Percentiles rank a stretch among this genome's conserved stretches.
phyloP scores from a whole-genome alignment of 2,113 vertebrate species.

The Neopipo cinnamomea region DNA sequence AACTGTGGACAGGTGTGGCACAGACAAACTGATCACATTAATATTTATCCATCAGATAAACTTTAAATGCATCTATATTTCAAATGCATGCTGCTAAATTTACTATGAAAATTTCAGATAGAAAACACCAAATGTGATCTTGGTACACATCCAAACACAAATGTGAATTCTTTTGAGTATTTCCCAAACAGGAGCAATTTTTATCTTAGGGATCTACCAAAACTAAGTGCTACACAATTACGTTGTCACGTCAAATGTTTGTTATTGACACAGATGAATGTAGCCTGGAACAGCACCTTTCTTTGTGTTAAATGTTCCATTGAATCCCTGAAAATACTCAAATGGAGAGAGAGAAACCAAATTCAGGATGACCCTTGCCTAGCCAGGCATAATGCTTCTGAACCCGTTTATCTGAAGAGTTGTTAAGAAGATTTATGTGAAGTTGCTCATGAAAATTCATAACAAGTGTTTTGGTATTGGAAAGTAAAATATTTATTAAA shows the following conservation, averaged over 20 bases:
- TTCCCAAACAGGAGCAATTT: slow-evolving; percentile 12
- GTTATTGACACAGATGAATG: not conserved
- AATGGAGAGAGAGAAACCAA: slow-evolving; percentile 25
- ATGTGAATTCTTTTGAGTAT: slow-evolving; percentile 41
- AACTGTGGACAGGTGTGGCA: not conserved
- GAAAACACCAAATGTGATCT: slow-evolving; percentile 56
- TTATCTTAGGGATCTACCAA: not conserved
- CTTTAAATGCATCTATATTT: not conserved
- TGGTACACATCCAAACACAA: slow-evolving; percentile 53
- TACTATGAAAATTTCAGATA: slow-evolving; percentile 34
- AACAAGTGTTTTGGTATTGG: not conserved
- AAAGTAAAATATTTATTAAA: slow-evolving; percentile 3
- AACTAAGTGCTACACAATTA: not conserved
- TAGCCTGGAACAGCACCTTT: slow-evolving; percentile 3
- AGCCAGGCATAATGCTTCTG: not conserved
- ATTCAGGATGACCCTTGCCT: not conserved
- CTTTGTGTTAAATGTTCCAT: not conserved
- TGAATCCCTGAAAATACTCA: not conserved
- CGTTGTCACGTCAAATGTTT: not conserved
- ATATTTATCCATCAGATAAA: not conserved
- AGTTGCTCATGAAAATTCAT: slow-evolving; percentile 19
- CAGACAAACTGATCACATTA: not conserved
- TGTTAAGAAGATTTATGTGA: not conserved
- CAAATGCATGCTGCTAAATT: slow-evolving; percentile 10
- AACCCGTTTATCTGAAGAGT: not conserved